Conservation (phyloP, 2,888 invertebrate genomes). For the Cephus rjabovi region DNA sequence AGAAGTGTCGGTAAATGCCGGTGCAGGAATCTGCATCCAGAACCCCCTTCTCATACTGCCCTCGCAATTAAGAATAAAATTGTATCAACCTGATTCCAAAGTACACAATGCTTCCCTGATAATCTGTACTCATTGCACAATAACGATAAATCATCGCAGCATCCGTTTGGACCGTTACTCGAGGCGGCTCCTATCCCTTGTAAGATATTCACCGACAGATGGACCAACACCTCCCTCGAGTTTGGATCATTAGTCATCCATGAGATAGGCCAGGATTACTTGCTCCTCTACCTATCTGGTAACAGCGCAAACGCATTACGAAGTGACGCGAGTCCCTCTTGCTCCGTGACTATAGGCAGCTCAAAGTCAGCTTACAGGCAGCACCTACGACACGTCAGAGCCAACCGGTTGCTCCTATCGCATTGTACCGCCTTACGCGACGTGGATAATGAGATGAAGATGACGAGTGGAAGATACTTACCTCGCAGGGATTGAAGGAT, state of each 20-base stretch:
- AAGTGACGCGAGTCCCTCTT: neutral
- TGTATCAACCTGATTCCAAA: neutral
- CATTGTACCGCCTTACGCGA: neutral
- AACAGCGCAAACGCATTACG: neutral
- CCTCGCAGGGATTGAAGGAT: neutral
- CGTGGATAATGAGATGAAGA: neutral
- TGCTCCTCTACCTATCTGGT: too few relatives aligned
- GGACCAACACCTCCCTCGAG: slow-evolving; percentile 4
- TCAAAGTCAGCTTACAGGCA: neutral
- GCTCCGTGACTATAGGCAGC: neutral
- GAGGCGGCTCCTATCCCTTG: neutral
- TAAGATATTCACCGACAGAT: slow-evolving; percentile 1
- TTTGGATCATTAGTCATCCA: slow-evolving; percentile 1
- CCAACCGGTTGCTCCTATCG: neutral
- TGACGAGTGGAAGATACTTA: neutral
- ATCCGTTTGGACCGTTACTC: neutral
- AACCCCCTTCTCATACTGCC: neutral
- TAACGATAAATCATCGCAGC: neutral
- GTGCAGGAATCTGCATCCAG: too few relatives aligned
- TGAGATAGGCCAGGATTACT: neutral
- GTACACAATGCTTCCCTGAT: neutral
- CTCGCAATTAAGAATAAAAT: neutral
- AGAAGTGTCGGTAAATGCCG: too few relatives aligned
- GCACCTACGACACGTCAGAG: neutral
- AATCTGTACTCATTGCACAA: neutral